phyloP scores from a whole-genome alignment of 1,140 invertebrate species.

The Drosophila kurseongensis region DNA sequence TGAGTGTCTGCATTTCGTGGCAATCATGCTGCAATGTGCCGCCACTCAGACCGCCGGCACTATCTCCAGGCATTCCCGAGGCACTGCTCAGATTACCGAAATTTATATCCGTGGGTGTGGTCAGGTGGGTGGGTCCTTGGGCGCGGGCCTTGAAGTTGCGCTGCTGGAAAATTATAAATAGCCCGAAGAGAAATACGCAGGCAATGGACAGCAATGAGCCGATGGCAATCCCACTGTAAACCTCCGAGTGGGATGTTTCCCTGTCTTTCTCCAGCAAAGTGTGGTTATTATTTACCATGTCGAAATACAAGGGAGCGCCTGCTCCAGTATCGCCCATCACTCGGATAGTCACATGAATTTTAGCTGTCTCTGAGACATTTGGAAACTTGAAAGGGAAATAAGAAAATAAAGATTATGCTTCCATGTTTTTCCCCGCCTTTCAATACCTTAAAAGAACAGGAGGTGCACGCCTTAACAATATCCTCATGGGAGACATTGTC shows the following conservation, averaged over 20 bases:
- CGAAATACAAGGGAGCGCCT: slow-evolving; percentile 76
- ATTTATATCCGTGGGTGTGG: slow-evolving; percentile 76
- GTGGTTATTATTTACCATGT: slow-evolving; percentile 62
- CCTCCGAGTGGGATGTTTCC: slow-evolving; percentile 49
- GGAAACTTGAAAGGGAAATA: slow-evolving; percentile 60
- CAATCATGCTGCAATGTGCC: slow-evolving; percentile 77
- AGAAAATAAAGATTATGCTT: background rate
- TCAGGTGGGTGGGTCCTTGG: slow-evolving; percentile 70
- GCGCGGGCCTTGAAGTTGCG: slow-evolving; percentile 74
- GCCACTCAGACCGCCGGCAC: slow-evolving; percentile 73
- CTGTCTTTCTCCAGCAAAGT: slow-evolving; percentile 42
- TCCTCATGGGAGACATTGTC: slow-evolving; percentile 77
- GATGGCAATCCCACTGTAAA: slow-evolving; percentile 79
- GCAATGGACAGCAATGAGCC: slow-evolving; percentile 69
- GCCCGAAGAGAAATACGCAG: slow-evolving; percentile 70
- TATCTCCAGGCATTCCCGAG: slow-evolving; percentile 72
- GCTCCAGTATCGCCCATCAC: slow-evolving; percentile 79
- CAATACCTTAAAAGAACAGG: slow-evolving; percentile 59
- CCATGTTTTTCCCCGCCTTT: no score
- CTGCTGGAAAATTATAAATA: slow-evolving; percentile 76
- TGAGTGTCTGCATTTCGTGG: slow-evolving; percentile 83
- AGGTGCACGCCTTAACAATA: slow-evolving; percentile 64
- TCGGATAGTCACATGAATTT: slow-evolving; percentile 78
- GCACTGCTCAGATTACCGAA: slow-evolving; percentile 76
- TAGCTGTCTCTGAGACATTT: slow-evolving; percentile 75